Base-by-base conservation (phyloP, 2,113 vertebrate species). In the Tangachromis dhanisi region DNA sequence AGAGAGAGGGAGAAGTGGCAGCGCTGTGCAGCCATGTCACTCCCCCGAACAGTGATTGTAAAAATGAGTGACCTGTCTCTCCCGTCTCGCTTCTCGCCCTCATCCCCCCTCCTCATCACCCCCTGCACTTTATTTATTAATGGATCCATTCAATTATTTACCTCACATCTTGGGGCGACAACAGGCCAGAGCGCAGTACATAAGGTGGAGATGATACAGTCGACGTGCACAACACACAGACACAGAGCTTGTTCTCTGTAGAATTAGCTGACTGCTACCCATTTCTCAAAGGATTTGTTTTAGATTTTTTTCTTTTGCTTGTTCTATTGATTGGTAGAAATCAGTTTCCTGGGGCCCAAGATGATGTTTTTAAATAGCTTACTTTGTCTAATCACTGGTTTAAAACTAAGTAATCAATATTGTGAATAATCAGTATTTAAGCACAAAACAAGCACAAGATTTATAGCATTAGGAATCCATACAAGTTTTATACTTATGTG, bases 71-170 rank as follows among this genome's bases (percentile, higher is more conserved):
- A 94, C 93, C 92, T 94, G 89, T 86, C 92, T 89, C 85, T 83
- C 83, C 54, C 13, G 16, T 79, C 88, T 83, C 33, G 73, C 87
- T 79, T 66, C 73, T 68, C 53, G n/a, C 80, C 13, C 83, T 21
- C 73, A 5, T 16, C 86, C 55, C n/a, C 76, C 31, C 24, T 38
- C 73, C 24, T 59, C 19, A 68, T 29, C 66, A 14, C 53, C 88
- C 86, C 81, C 82, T 86, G 91, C 90, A 93, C 93, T 95, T 96
- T 95, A 96, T 95, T 96, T 96, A 96, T 96, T 96, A 95, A 96
- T 96, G 94, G 92, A 91, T 91, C 92, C 94, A 95, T 96, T 96
- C 92, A 96, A 95, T 96, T 96, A 96, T 96, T 96, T 93, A 95
- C 90, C 93, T 92, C 93, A 91, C 94, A 94, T 95, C 92, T 92